Evolutionary conservation across 2,797 vertebrate genomes (phyloP).

Genomic region (Hydrolagus colliei): DNA sequence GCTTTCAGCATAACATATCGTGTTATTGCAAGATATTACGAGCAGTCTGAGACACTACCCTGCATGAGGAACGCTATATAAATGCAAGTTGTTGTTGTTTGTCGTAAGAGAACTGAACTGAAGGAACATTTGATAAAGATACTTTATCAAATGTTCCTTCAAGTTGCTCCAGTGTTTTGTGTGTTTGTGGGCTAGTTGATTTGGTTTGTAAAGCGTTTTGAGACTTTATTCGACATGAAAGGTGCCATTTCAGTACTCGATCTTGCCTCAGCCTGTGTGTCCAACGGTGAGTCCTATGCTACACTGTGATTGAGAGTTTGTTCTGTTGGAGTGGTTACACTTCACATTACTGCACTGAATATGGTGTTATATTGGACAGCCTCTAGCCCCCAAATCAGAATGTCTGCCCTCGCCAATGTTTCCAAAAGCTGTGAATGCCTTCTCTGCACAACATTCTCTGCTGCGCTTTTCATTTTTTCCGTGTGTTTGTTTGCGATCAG

Average conservation of each 20-base stretch:
- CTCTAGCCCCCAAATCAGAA: neutral
- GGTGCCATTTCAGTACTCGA: neutral
- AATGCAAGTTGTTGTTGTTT: too few relatives aligned
- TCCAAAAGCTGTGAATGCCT: neutral
- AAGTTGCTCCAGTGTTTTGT: neutral
- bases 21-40: too few relatives aligned
- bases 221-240: neutral
- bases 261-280: neutral
- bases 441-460: neutral
- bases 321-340: neutral
- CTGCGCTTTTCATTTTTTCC: neutral
- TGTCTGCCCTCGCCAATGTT: neutral
- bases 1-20: too few relatives aligned
- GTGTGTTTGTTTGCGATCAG: neutral
- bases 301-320: neutral
- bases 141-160: neutral
- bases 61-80: too few relatives aligned
- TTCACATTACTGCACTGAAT: neutral
- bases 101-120: neutral
- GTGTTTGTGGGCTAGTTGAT: neutral
- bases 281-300: neutral
- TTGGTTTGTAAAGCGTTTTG: too few relatives aligned
- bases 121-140: too few relatives aligned
- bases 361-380: neutral
- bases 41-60: too few relatives aligned